Base-by-base conservation (phyloP, 1,140 invertebrate species). In the Psix sp. region DNA sequence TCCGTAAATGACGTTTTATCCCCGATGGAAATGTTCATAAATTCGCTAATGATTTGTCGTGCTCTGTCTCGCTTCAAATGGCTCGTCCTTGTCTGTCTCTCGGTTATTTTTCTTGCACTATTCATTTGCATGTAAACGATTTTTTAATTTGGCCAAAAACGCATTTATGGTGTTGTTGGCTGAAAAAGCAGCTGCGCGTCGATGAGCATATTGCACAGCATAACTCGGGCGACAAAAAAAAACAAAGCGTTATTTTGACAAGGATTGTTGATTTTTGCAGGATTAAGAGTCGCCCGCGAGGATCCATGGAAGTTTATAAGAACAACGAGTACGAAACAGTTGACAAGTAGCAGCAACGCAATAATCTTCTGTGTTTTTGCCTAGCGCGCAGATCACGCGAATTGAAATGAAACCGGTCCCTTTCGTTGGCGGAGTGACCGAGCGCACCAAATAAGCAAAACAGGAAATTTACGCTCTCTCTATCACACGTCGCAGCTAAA, bases 391-490 rank as follows among this genome's bases (percentile, higher is more conserved):
- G 20, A 14, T 66, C 33, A 24, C 39, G 14, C 13, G 43, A 56
- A 57, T 63, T 43, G 59, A 63, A 63, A 72, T 38, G 46, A 63
- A 71, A 66, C 70, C 62, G 56, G 70, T 65, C 70, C 42, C 39
- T 73, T 73, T 73, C 70, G 70, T 63, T 26, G 70, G 60, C 48
- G 60, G 36, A 60, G 49, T 65, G 56, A 57, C 70, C 49, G 57
- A 49, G 67, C 59, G 49, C 67, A 24, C 60, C 51, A 51, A 70
- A 54, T 54, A 66, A 68, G 43, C 65, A 63, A 75, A 71, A 63
- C 49, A 66, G 62, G 67, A 77, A 74, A 78, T 59, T 63, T 49
- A 31, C 36, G 65, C 59, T 67, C 70, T 65, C 70, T 73, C 70
- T 52, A 62, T 70, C 66, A 40, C 49, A 51, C 35, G 49, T 59